Conservation (phyloP, 2,113 vertebrate species). For the Corynorhinus townsendii region DNA sequence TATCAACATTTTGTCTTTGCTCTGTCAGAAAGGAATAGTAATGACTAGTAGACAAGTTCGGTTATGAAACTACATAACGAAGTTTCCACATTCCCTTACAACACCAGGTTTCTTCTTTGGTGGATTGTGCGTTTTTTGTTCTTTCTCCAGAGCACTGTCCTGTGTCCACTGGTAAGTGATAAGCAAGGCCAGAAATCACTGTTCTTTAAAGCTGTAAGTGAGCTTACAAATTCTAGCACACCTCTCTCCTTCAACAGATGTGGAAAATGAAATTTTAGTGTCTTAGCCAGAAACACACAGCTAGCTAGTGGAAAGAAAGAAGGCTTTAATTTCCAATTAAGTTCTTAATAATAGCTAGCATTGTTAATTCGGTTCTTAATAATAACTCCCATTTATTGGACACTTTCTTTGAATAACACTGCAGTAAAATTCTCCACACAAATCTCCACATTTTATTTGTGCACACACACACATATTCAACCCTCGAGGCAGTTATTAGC, state of each 20-base stretch:
- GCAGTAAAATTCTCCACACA: background rate
- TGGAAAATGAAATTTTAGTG: background rate
- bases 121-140: background rate
- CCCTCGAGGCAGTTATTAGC: background rate
- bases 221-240: background rate
- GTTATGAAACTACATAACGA: background rate
- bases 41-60: background rate
- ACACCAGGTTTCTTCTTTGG: background rate
- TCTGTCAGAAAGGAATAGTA: background rate
- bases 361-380: background rate
- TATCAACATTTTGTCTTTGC: slow-evolving; percentile 29
- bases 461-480: background rate
- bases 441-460: background rate
- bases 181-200: background rate
- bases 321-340: background rate
- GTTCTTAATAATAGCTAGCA: background rate
- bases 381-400: background rate
- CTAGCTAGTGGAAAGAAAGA: background rate
- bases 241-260: background rate
- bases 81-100: background rate
- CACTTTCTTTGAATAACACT: background rate
- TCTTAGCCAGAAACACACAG: slow-evolving; percentile 2
- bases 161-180: background rate
- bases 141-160: background rate
- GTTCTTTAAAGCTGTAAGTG: background rate